phyloP scores from a whole-genome alignment of 2,888 invertebrate species.

The Blastobasis lacticolella region DNA sequence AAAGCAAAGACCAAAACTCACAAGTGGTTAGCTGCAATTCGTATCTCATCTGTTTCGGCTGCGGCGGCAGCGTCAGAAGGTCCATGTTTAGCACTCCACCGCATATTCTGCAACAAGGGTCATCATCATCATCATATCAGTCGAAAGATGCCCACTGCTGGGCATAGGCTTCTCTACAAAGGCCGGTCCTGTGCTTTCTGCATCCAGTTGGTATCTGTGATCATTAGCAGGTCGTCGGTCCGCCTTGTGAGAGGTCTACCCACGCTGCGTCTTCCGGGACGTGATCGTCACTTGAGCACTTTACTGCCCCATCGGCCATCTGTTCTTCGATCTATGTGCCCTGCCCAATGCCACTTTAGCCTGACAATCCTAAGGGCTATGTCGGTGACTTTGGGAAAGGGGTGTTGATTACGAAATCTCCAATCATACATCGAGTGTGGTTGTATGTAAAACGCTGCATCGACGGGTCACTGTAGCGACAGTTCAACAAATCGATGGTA shows the following conservation, averaged over 20 bases:
- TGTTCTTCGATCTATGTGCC: no score
- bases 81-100: slow-evolving; percentile 86
- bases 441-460: no score
- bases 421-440: no score
- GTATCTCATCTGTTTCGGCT: slow-evolving; percentile 76
- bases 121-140: background rate
- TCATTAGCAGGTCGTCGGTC: background rate
- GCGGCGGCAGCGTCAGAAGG: slow-evolving; percentile 85
- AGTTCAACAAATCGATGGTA: no score
- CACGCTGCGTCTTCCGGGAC: background rate
- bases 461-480: no score
- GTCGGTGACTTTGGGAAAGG: no score
- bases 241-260: background rate
- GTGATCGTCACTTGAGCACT: background rate
- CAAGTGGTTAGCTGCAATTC: slow-evolving; percentile 70
- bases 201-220: background rate
- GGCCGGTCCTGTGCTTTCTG: no score
- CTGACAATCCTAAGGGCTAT: no score
- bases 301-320: background rate
- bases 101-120: slow-evolving; percentile 66
- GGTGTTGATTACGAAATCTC: no score
- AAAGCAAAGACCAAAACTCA: slow-evolving; percentile 39
- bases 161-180: background rate
- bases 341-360: no score
- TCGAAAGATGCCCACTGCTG: background rate